phyloP scores from a whole-genome alignment of 2,888 invertebrate species.

The Lordiphosa fenestrarum region DNA sequence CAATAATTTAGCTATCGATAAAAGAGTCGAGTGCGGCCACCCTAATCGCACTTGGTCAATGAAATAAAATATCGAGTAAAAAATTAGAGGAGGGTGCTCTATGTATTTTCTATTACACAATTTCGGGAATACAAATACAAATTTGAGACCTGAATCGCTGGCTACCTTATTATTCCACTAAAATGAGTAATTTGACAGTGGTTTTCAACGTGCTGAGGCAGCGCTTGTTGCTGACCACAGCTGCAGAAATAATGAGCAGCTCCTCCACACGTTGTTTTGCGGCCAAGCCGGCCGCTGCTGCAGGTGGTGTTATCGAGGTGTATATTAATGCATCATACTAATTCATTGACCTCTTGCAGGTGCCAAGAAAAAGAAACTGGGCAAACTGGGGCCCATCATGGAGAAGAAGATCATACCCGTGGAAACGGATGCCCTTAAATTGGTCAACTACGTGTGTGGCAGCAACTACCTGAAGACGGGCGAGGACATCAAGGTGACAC shows the following conservation, averaged over 20 bases:
- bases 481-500: conserved; percentile 86
- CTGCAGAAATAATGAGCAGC: conserved; percentile 10
- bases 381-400: conserved; percentile 83
- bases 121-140: no score
- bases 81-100: no score
- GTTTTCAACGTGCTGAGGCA: conserved; percentile 41
- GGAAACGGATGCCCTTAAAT: conserved; percentile 89
- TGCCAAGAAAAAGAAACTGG: conserved; percentile 83
- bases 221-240: conserved; percentile 10
- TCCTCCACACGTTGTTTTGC: conserved; percentile 47
- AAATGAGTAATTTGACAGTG: conserved; percentile 42
- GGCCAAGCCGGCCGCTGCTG: conserved; percentile 54
- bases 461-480: conserved; percentile 90
- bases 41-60: no score
- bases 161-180: conserved; percentile 3
- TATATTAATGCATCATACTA: background rate
- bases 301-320: conserved; percentile 39
- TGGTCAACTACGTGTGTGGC: conserved; percentile 91
- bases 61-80: no score
- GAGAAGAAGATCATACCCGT: conserved; percentile 90
- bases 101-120: no score
- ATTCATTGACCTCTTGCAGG: conserved; percentile 12
- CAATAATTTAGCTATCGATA: no score
- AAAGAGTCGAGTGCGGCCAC: no score
- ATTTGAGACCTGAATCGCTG: no score